Evolutionary conservation across 2,113 vertebrate species (phyloP), one percentile per base, ranked within the genome.

Genomic region (Notarius quadriscutis): DNA sequence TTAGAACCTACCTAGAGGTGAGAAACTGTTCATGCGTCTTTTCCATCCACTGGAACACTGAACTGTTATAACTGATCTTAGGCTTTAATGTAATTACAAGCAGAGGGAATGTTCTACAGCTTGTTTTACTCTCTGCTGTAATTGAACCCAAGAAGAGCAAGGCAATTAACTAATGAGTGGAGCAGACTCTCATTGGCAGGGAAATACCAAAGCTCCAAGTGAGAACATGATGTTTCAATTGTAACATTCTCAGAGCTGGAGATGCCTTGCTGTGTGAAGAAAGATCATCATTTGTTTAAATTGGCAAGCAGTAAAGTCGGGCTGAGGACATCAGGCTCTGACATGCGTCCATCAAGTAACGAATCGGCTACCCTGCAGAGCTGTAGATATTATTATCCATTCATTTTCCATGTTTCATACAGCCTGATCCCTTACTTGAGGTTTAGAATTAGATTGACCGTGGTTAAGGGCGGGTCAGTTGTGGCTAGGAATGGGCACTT

Each of bases 381-480:
- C 58, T 10, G 11, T 30, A 51, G 34, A 63, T 72, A 57, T 67
- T 41, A 67, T 30, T 67, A 86, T 72, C 30, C 53, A 34, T 67
- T 81, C 78, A 7, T 67, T 71, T 48, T 86, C 27, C 34, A 81
- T 81, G 85, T 85, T 63, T 53, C 12, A 63, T 22, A 30, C 57
- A 48, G 12, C 15, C 25, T 14, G 55, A 86, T 22, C 48, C 3
- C 22, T 77, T 67, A 25, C 74, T 67, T 86, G 78, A 71, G 77
- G 63, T 69, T 48, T 80, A 63, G 78, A 79, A 65, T 81, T 55
- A 27, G 85, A 34, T 81, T 27, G 78, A 48, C 15, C 20, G 78
- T 60, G 85, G 85, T 86, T 86, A 60, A 86, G 63, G 85, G 85
- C 1, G 63, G 85, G 63, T 81, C 85, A 71, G 53, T 27, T 57